These are phyloP conservation scores for Chaitophorus viminalis DNA, from an alignment of 2,888 invertebrate species.

Conservation along the genomic window DNA sequence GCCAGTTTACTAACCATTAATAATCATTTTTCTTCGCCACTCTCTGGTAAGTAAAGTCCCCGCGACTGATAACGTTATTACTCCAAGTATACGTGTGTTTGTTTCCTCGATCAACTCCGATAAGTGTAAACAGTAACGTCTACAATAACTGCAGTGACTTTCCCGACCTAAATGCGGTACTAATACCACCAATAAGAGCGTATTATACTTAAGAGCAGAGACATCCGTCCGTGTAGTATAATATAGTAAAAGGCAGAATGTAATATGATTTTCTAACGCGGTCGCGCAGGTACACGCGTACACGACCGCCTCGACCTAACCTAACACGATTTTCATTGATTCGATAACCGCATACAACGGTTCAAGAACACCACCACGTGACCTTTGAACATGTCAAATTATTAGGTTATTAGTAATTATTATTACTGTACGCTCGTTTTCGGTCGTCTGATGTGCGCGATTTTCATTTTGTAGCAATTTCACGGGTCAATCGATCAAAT, in stretches of 20 bases:
- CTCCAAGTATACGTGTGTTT: neutral
- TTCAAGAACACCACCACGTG: neutral
- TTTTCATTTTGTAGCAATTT: neutral
- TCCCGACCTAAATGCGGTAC: too few relatives aligned
- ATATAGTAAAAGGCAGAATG: neutral
- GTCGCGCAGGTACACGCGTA: neutral
- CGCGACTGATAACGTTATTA: too few relatives aligned
- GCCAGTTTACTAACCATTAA: too few relatives aligned
- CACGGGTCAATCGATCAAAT: neutral
- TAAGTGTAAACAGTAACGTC: neutral
- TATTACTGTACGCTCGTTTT: too few relatives aligned
- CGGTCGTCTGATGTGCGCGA: too few relatives aligned
- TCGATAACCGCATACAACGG: neutral
- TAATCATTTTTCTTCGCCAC: too few relatives aligned
- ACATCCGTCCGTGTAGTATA: too few relatives aligned
- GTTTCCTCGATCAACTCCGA: neutral
- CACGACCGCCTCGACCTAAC: neutral
- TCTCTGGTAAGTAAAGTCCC: too few relatives aligned
- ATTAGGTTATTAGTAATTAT: too few relatives aligned
- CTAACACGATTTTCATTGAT: neutral
- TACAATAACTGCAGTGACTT: too few relatives aligned
- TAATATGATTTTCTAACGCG: neutral
- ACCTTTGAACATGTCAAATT: neutral
- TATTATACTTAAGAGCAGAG: too few relatives aligned
- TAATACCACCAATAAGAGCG: too few relatives aligned